Conservation (phyloP, 2,888 invertebrate species). For the Drosophila dives region DNA sequence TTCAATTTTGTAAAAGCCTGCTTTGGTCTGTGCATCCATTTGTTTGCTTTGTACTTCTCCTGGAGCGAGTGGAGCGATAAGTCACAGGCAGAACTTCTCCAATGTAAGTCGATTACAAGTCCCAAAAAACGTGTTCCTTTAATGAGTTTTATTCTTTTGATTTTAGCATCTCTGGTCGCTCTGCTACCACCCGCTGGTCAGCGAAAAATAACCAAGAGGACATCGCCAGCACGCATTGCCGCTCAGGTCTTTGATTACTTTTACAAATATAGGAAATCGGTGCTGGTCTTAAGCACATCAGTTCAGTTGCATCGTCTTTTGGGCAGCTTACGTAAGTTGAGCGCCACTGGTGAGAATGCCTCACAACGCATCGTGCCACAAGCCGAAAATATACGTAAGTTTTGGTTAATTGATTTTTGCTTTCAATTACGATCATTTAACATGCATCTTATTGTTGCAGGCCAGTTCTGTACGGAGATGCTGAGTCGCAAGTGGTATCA, state of each 20-base stretch:
- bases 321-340: conserved; percentile 70
- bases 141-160: background rate
- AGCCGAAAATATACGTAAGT: conserved; percentile 78
- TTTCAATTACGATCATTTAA: background rate
- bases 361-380: conserved; percentile 43
- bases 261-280: conserved; percentile 66
- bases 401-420: background rate
- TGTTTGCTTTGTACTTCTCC: conserved; percentile 87
- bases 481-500: conserved; percentile 90
- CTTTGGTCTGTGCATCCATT: conserved; percentile 86
- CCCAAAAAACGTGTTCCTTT: background rate
- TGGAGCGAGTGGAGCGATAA: conserved; percentile 88
- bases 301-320: conserved; percentile 81
- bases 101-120: conserved; percentile 59
- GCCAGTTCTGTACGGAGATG: conserved; percentile 86
- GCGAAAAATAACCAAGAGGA: conserved; percentile 35
- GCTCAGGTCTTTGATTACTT: conserved; percentile 71
- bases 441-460: conserved; percentile 57
- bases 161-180: conserved; percentile 70
- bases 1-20: conserved; percentile 86
- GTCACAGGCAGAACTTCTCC: conserved; percentile 62
- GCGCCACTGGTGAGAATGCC: conserved; percentile 39
- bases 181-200: conserved; percentile 53
- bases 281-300: conserved; percentile 80
- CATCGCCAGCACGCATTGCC: conserved; percentile 50